These are phyloP conservation scores for Ormyrus nitidulus DNA, from an alignment of 2,888 invertebrate species.

Conservation along the genomic window DNA sequence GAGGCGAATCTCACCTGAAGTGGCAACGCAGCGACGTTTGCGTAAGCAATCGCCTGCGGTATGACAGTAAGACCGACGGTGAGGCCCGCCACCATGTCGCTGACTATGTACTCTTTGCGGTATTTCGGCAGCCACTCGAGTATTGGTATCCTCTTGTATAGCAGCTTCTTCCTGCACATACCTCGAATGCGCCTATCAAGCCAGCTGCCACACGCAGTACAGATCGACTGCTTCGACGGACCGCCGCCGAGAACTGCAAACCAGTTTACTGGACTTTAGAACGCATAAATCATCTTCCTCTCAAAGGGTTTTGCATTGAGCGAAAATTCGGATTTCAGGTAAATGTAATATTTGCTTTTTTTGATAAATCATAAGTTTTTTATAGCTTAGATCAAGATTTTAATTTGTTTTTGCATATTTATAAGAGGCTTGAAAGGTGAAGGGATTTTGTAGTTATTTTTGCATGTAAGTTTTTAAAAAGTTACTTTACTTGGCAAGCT, in stretches of 20 bases:
- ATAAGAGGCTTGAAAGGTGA: too few species aligned
- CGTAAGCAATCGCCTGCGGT: conserved; percentile 90
- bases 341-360: too few species aligned
- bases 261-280: conserved; percentile 15
- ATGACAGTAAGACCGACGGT: conserved; percentile 88
- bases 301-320: too few species aligned
- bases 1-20: conserved; percentile 77
- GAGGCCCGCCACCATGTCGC: conserved; percentile 89
- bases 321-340: too few species aligned
- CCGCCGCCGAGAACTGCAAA: conserved; percentile 24
- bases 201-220: conserved; percentile 68
- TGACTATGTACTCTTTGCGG: conserved; percentile 80
- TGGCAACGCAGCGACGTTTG: conserved; percentile 84
- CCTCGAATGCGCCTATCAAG: conserved; percentile 76
- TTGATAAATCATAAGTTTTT: too few species aligned
- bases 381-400: too few species aligned
- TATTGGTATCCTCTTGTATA: conserved; percentile 82
- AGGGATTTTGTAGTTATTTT: too few species aligned
- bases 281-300: background rate
- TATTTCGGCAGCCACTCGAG: conserved; percentile 84
- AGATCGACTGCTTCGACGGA: conserved; percentile 38
- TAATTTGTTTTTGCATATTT: too few species aligned
- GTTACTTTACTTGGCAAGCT: too few species aligned
- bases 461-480: too few species aligned
- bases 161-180: conserved; percentile 80